Percentiles rank a stretch among this genome's conserved stretches.
These are phyloP conservation scores for Steinernema carpocapsae DNA, from an alignment of 2,888 invertebrate species.

Conservation along the genomic window DNA sequence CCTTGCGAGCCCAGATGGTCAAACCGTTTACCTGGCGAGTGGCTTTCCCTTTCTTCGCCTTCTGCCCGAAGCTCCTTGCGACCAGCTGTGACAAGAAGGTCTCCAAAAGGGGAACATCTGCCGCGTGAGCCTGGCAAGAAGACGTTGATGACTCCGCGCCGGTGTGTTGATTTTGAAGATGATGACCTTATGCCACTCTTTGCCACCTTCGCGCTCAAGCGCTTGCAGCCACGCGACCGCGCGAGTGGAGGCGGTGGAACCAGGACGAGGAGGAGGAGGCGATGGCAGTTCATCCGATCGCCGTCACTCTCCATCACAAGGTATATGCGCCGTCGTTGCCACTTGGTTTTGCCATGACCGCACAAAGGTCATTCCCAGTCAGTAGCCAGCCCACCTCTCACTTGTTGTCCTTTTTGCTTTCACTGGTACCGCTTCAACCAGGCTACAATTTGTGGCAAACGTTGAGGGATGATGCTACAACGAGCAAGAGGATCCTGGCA, in stretches of 20 bases:
- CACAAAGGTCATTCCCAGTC: constrained; percentile 29
- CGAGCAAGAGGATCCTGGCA: neutral
- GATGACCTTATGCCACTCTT: constrained; percentile 31
- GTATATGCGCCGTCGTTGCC: neutral
- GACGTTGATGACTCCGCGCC: neutral
- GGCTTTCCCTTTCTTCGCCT: constrained; percentile 15
- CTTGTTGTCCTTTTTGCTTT: neutral
- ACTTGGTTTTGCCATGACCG: constrained; percentile 9
- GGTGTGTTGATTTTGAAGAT: neutral
- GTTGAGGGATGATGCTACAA: neutral
- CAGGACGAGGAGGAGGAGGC: too few relatives aligned
- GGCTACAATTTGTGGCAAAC: too few relatives aligned
- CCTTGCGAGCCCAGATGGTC: too few relatives aligned
- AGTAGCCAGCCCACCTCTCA: neutral
- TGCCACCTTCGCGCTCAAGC: constrained; percentile 16
- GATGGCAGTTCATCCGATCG: constrained; percentile 1
- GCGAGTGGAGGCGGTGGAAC: neutral
- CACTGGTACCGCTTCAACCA: neutral
- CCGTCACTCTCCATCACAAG: neutral
- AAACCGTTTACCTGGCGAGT: neutral
- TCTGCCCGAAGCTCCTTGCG: neutral
- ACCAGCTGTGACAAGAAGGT: constrained; percentile 14
- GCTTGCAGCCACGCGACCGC: neutral
- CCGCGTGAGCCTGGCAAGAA: neutral
- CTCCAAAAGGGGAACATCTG: constrained; percentile 20